phyloP scores from a whole-genome alignment of 2,888 invertebrate species.

The Neocrepidodera transversa region DNA sequence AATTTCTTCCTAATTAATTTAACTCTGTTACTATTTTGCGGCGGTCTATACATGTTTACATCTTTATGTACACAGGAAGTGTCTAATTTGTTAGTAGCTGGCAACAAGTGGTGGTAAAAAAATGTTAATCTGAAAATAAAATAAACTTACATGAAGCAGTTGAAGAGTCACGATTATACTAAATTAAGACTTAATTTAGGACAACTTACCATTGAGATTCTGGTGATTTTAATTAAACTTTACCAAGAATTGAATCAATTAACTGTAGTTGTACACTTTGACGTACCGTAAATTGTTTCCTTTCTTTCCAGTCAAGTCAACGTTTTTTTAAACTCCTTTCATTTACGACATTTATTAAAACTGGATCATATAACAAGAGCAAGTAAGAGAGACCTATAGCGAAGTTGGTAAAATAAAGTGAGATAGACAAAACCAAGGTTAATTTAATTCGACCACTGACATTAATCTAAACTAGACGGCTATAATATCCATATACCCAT shows the following conservation, averaged over 20 bases:
- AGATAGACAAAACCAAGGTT: neutral
- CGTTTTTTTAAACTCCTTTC: neutral
- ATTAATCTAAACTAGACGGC: no score
- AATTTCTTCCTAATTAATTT: constrained; percentile 72
- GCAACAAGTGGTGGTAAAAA: constrained; percentile 43
- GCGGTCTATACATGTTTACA: constrained; percentile 56
- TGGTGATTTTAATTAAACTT: constrained; percentile 32
- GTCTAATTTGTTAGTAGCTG: constrained; percentile 37
- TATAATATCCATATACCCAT: no score
- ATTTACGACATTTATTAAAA: neutral
- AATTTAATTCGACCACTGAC: no score
- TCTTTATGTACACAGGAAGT: constrained; percentile 38
- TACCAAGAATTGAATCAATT: constrained; percentile 30
- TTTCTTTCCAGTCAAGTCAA: constrained; percentile 4
- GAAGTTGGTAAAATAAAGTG: neutral
- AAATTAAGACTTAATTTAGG: constrained; percentile 28
- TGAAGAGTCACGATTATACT: constrained; percentile 25
- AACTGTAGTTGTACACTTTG: constrained; percentile 18
- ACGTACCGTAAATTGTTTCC: constrained; percentile 13
- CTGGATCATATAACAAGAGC: neutral
- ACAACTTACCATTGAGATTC: constrained; percentile 34
- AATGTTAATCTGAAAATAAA: constrained; percentile 37
- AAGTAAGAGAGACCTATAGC: neutral
- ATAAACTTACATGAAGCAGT: constrained; percentile 32
- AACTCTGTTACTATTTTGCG: constrained; percentile 62